These are phyloP conservation scores for Pampus argenteus DNA, from an alignment of 2,797 vertebrate genomes.

Conservation along the genomic window DNA sequence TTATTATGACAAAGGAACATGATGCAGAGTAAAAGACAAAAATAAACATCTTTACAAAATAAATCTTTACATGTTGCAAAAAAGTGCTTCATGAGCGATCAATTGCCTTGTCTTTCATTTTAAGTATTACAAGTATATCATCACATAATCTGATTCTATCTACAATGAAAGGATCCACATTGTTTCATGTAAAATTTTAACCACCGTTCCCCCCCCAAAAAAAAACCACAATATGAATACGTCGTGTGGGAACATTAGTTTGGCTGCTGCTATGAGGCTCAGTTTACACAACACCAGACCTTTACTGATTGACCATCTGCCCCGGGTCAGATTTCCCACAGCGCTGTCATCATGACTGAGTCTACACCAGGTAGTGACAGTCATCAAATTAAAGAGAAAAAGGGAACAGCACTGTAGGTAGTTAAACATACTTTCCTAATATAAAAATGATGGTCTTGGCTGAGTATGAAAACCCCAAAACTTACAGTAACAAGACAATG, in stretches of 20 bases:
- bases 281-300: constrained; percentile 42
- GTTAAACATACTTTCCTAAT: constrained; percentile 47
- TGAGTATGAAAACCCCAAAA: constrained; percentile 51
- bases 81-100: constrained; percentile 86
- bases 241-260: constrained; percentile 25
- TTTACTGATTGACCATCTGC: constrained; percentile 37
- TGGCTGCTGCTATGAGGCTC: constrained; percentile 52
- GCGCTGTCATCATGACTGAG: constrained; percentile 68
- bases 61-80: constrained; percentile 80
- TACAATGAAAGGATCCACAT: constrained; percentile 51
- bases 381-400: constrained; percentile 47
- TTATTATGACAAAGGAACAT: constrained; percentile 73
- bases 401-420: constrained; percentile 51
- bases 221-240: constrained; percentile 50
- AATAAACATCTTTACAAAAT: constrained; percentile 82
- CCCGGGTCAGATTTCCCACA: constrained; percentile 77
- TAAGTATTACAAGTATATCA: no score
- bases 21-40: constrained; percentile 81
- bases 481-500: constrained; percentile 68
- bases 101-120: constrained; percentile 59
- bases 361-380: constrained; percentile 77
- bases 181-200: constrained; percentile 35
- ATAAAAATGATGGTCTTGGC: constrained; percentile 59
- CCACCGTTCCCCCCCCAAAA: constrained; percentile 44
- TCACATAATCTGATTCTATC: constrained; percentile 60